phyloP scores from a whole-genome alignment of 2,888 invertebrate species.

The Scaptomyza polygonia region DNA sequence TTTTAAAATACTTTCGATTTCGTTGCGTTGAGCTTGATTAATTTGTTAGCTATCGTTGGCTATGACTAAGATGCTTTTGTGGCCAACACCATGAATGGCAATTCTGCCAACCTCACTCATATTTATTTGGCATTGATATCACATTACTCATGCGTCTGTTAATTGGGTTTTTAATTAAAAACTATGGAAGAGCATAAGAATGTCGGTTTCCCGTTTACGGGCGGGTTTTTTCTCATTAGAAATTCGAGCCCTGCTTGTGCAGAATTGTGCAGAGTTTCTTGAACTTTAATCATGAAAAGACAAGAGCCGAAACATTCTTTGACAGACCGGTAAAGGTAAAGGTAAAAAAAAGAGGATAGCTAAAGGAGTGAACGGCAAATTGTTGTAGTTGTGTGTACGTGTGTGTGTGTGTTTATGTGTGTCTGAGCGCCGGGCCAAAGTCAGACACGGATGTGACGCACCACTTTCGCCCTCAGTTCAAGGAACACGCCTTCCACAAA shows the following conservation, averaged over 20 bases:
- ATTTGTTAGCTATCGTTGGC: slow-evolving; percentile 24
- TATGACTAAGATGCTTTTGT: slow-evolving; percentile 31
- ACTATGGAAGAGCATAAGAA: slow-evolving; percentile 46
- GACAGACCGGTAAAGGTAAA: slow-evolving; percentile 33
- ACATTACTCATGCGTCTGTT: slow-evolving; percentile 35
- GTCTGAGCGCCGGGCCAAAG: slow-evolving; percentile 44
- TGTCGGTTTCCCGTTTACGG: slow-evolving; percentile 31
- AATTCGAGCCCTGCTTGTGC: slow-evolving; percentile 51
- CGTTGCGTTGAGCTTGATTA: slow-evolving; percentile 28
- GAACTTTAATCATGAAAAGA: slow-evolving; percentile 51
- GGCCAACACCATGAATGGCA: slow-evolving; percentile 19
- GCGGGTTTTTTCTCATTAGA: slow-evolving; percentile 54
- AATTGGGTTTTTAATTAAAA: slow-evolving; percentile 10
- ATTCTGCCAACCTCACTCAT: slow-evolving; percentile 13
- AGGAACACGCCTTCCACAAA: slow-evolving; percentile 57
- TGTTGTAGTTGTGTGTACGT: slow-evolving; percentile 13
- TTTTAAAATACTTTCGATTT: slow-evolving; percentile 32
- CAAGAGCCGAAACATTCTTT: slow-evolving; percentile 29
- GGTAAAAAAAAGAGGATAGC: slow-evolving; percentile 19
- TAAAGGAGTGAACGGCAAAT: slow-evolving; percentile 61
- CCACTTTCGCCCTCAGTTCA: slow-evolving; percentile 72
- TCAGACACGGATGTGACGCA: slow-evolving; percentile 62
- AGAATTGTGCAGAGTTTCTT: slow-evolving; percentile 63
- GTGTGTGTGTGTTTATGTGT: too few relatives aligned
- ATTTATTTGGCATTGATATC: slow-evolving; percentile 21